Percentiles rank a stretch among this genome's conserved stretches.
phyloP scores from a whole-genome alignment of 2,113 vertebrate genomes.

The Microtus richardsoni region DNA sequence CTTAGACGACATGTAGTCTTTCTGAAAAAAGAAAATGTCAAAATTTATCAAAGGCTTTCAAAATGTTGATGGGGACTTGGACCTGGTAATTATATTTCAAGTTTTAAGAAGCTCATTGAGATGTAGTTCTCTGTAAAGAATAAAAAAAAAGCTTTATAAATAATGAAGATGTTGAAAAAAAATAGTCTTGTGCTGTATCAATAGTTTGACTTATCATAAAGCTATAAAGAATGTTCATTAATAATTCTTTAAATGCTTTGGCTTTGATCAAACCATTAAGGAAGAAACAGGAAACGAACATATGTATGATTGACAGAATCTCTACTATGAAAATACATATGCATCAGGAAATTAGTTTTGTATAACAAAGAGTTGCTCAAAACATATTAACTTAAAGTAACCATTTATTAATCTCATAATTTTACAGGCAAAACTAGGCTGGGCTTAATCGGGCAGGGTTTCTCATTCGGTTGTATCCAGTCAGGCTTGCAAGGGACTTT shows the following conservation, averaged over 20 bases:
- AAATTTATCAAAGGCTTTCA: neutral
- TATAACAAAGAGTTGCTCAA: neutral
- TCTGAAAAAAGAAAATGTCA: neutral
- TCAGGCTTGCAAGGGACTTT: neutral
- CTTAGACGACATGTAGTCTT: neutral
- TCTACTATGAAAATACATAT: neutral
- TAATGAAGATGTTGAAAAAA: neutral
- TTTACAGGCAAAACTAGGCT: neutral
- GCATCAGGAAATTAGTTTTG: neutral
- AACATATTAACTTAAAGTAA: neutral
- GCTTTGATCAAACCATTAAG: neutral
- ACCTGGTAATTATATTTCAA: neutral
- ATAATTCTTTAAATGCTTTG: conserved; percentile 4
- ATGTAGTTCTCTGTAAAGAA: neutral
- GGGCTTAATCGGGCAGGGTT: neutral
- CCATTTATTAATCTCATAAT: neutral
- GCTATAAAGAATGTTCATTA: neutral
- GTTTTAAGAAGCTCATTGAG: neutral
- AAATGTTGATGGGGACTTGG: neutral
- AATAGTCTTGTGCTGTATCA: neutral
- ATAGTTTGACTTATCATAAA: neutral
- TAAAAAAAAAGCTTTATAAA: neutral
- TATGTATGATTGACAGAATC: neutral
- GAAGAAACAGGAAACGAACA: neutral
- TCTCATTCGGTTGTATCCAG: neutral